phyloP scores from a whole-genome alignment of 2,113 vertebrate genomes.

The Narcine bancroftii region DNA sequence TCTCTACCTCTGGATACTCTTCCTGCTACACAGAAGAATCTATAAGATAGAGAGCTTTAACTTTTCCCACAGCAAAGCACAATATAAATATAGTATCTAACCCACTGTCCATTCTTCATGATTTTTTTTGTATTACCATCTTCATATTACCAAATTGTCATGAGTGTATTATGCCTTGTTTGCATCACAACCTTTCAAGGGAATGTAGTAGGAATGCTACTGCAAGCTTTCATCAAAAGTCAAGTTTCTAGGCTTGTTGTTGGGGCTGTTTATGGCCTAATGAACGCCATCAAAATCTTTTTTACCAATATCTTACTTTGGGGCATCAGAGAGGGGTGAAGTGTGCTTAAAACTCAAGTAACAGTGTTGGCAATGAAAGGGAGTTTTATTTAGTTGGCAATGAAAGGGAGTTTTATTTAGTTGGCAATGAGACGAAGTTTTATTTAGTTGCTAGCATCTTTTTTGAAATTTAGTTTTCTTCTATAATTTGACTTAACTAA shows the following conservation, averaged over 20 bases:
- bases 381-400: too few relatives aligned
- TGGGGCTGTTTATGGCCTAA: too few relatives aligned
- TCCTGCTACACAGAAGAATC: conserved; percentile 43
- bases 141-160: not conserved
- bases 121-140: not conserved
- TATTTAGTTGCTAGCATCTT: not conserved
- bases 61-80: not conserved
- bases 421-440: too few relatives aligned
- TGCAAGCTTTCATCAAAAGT: not conserved
- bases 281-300: too few relatives aligned
- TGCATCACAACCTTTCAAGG: not conserved
- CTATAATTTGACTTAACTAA: too few relatives aligned
- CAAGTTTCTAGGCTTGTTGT: too few relatives aligned
- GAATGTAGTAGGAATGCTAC: not conserved
- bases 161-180: not conserved
- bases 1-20: conserved; percentile 72
- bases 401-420: too few relatives aligned
- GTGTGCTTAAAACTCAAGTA: not conserved
- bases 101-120: too few relatives aligned
- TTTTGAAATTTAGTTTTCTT: not conserved
- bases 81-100: too few relatives aligned
- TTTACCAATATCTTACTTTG: too few relatives aligned
- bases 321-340: too few relatives aligned
- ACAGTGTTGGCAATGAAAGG: too few relatives aligned
- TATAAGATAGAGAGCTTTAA: conserved; percentile 36